Conservation (phyloP, 2,797 vertebrate genomes). For the Manis crassicaudata region DNA sequence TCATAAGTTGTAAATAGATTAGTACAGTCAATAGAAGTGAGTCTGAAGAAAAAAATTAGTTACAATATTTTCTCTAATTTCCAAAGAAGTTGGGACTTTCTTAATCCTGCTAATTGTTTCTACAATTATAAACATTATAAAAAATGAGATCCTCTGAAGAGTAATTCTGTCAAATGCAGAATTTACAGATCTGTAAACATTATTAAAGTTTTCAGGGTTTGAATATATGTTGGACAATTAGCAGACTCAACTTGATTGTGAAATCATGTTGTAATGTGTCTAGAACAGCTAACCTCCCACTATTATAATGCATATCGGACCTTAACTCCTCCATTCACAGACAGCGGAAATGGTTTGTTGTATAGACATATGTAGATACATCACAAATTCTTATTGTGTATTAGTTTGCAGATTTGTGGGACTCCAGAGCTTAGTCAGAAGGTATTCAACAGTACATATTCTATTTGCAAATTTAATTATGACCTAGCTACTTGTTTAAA, state of each 20-base stretch:
- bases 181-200: not conserved
- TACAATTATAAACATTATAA: conserved; percentile 18
- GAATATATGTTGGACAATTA: not conserved
- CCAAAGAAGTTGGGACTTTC: not conserved
- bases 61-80: not conserved
- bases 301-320: not conserved
- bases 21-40: not conserved
- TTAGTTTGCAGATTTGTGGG: not conserved
- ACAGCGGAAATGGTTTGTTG: not conserved
- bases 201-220: not conserved
- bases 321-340: not conserved
- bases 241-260: not conserved
- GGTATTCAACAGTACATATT: not conserved
- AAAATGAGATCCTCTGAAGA: not conserved
- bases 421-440: not conserved
- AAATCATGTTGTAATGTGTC: not conserved
- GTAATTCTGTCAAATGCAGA: not conserved
- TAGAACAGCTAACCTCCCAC: not conserved
- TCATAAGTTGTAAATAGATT: not conserved
- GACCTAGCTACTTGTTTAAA: conserved; percentile 9
- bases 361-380: not conserved
- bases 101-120: not conserved
- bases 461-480: conserved; percentile 39
- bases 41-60: not conserved
- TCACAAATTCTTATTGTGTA: not conserved